Evolutionary conservation across 2,888 invertebrate species (phyloP).

Genomic region (Linnaemya tessellans): DNA sequence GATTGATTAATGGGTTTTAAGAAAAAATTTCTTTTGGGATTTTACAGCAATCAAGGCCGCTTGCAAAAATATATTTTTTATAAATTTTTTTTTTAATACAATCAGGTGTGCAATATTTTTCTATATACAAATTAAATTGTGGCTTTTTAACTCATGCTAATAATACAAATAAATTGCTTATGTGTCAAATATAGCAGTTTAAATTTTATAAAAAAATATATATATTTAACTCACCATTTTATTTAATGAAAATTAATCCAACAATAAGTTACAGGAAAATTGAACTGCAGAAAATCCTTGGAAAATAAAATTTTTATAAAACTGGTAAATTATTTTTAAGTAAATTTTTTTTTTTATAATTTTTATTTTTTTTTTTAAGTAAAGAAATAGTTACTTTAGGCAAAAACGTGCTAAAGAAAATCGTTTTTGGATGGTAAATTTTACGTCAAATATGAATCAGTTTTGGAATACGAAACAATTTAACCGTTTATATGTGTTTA

Average conservation of each 20-base stretch:
- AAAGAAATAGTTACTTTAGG: constrained; percentile 24
- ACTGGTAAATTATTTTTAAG: constrained; percentile 22
- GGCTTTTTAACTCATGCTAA: constrained; percentile 51
- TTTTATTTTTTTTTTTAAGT: background rate
- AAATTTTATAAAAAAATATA: background rate
- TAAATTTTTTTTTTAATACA: constrained; percentile 1
- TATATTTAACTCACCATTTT: constrained; percentile 74
- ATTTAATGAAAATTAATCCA: constrained; percentile 62
- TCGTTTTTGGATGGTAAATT: constrained; percentile 30
- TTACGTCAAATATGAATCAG: constrained; percentile 53
- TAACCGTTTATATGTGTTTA: constrained; percentile 76
- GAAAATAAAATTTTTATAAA: constrained; percentile 35
- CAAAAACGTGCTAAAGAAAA: background rate
- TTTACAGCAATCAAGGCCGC: constrained; percentile 74
- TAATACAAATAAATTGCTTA: constrained; percentile 12
- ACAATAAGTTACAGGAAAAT: background rate
- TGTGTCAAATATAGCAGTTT: background rate
- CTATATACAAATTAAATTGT: background rate
- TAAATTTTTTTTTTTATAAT: background rate
- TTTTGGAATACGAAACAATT: constrained; percentile 66
- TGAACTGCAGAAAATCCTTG: constrained; percentile 46
- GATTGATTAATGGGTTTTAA: constrained; percentile 63
- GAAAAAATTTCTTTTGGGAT: constrained; percentile 19
- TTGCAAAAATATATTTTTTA: constrained; percentile 31
- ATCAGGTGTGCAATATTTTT: constrained; percentile 57